These are phyloP conservation scores for Hedychridium roseum DNA, from an alignment of 2,888 invertebrate species.

Conservation along the genomic window DNA sequence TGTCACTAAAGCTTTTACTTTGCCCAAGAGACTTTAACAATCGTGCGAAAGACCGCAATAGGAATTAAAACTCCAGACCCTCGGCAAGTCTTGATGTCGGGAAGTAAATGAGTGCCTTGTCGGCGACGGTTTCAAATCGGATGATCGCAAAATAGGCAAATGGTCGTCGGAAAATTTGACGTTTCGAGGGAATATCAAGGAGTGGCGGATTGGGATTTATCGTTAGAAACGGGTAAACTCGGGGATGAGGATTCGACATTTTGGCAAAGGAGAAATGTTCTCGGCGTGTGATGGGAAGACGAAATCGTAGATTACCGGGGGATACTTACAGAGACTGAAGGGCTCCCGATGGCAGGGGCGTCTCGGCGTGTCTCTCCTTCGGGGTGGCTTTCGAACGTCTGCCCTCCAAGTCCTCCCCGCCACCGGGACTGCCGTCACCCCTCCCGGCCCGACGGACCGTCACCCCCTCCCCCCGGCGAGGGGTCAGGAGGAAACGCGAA, in stretches of 20 bases:
- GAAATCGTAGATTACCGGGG: background rate
- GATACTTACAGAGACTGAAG: conserved; percentile 61
- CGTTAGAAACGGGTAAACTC: conserved; percentile 1
- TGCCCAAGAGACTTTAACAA: too few relatives aligned
- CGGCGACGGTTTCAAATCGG: too few relatives aligned
- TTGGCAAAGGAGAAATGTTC: conserved; percentile 16
- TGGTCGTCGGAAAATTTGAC: too few relatives aligned
- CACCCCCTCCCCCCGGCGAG: conserved; percentile 33
- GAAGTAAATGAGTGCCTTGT: too few relatives aligned
- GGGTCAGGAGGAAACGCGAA: conserved; percentile 18
- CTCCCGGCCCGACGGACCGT: conserved; percentile 18
- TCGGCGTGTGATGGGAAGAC: conserved; percentile 13
- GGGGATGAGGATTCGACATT: background rate
- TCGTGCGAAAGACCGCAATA: too few relatives aligned
- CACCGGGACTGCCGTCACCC: conserved; percentile 37
- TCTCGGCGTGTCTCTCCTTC: conserved; percentile 63
- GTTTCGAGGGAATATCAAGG: too few relatives aligned
- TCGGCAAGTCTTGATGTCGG: too few relatives aligned
- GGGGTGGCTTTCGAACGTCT: conserved; percentile 62
- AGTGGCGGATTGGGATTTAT: background rate
- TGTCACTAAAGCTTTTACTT: too few relatives aligned
- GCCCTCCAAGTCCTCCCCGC: conserved; percentile 61
- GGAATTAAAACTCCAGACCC: too few relatives aligned
- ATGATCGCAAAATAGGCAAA: too few relatives aligned
- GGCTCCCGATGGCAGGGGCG: conserved; percentile 61